Evolutionary conservation across 2,113 vertebrate genomes (phyloP).

Genomic region (Protomyctophum bolini): DNA sequence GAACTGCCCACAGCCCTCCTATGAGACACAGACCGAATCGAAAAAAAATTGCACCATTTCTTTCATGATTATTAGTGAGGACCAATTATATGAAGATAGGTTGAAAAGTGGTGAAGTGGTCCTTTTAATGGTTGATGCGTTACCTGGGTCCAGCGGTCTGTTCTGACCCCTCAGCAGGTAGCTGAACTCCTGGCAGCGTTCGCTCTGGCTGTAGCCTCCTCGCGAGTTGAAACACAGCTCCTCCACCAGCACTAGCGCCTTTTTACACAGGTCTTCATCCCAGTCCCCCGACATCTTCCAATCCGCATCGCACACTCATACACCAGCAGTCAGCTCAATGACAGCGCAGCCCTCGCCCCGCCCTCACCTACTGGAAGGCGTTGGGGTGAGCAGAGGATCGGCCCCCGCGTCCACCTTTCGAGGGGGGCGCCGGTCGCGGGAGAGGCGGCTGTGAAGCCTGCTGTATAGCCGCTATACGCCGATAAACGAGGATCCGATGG

Average conservation of each 20-base stretch:
- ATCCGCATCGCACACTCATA: conserved; percentile 82
- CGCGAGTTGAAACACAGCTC: conserved; percentile 86
- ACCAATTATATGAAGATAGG: too few species aligned
- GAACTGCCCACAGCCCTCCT: too few species aligned
- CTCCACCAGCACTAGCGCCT: conserved; percentile 85
- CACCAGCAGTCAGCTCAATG: conserved; percentile 70
- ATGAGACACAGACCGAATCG: too few species aligned
- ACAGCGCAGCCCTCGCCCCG: conserved; percentile 65
- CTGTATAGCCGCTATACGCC: neutral
- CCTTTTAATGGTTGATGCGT: conserved; percentile 19
- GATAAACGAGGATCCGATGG: conserved; percentile 22
- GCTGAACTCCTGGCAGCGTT: conserved; percentile 88
- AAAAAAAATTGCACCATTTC: too few species aligned
- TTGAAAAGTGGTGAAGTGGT: too few species aligned
- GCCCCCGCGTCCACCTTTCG: conserved; percentile 63
- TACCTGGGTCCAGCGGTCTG: conserved; percentile 83
- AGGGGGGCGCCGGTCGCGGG: conserved; percentile 21
- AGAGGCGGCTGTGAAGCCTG: conserved; percentile 3
- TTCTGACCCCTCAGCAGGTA: conserved; percentile 82
- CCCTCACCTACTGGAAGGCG: conserved; percentile 66
- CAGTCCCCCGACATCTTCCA: conserved; percentile 92
- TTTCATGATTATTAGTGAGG: too few species aligned
- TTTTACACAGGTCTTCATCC: conserved; percentile 90
- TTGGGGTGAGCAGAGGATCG: conserved; percentile 34
- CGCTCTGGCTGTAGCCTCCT: conserved; percentile 80